Base-by-base conservation (phyloP, 2,888 invertebrate genomes). In the Dolichomitus sp. region DNA sequence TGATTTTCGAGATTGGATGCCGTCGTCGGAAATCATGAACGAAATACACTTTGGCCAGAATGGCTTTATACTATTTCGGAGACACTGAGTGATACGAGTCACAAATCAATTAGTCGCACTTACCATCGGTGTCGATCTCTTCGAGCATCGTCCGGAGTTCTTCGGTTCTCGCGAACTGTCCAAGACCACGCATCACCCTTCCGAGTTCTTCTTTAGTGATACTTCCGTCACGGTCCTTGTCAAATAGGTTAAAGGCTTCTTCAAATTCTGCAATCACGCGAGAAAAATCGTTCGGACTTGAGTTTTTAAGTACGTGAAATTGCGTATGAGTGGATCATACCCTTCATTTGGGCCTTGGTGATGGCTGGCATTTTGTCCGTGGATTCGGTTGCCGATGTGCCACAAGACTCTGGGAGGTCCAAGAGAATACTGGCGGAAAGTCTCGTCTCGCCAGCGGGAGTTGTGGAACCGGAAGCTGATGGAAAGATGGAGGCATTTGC, bases 131-230 rank as follows among this genome's bases (percentile, higher is more conserved):
- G 91, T 97, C 97, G 61, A 97, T 97, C 93, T 98, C 97, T 88
- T 97, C 96, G 69, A 98, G 94, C 98, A 98, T 98, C 90, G 97
- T 97, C 88, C 97, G 96, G 82, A 98, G 93, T 92, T 98, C 98
- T 93, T 98, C 98, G 33, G 97, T 97, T 57, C 98, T 95, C 0
- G 98, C 98, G 93, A 97, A 98, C 94, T 98, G 98, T 0, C 98
- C 98, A 81, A 98, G 94, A 84, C 97, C 97, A 72, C 97, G 95
- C 98, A 98, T 98, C 37, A 98, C 97, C 23, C 97, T 95, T 0
- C 98, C 97, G 80, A 98, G 95, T 91, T 98, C 98, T 88, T 97
- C 97, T 92, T 98, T 97, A 3, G 97, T 98, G 89, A 98, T 98
- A 84, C 97, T 97, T 1, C 98, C 98, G 88, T 98, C 98, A 6